A percentile compares a stretch with the other conserved stretches of the same genome.
Evolutionary conservation across 2,113 vertebrate genomes (phyloP).

Genomic region (Etia nguti): DNA sequence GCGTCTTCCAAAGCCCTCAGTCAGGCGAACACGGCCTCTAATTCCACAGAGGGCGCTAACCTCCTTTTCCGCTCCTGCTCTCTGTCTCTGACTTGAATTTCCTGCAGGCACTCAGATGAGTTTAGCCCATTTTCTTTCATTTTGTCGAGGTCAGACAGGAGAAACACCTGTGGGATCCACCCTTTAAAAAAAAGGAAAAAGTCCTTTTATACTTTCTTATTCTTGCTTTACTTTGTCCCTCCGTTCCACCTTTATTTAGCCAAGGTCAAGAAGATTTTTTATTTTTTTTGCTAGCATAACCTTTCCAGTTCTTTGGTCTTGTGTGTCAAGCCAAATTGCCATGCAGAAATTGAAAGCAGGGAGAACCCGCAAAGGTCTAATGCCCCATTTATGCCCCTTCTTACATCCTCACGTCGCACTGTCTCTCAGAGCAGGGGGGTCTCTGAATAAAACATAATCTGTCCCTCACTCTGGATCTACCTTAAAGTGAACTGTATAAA

Average conservation of each 20-base stretch:
- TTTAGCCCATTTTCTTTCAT: conserved; percentile 51
- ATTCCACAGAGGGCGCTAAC: conserved; percentile 23
- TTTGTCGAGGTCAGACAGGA: conserved; percentile 37
- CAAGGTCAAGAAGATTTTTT: conserved; percentile 27
- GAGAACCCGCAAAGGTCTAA: not conserved
- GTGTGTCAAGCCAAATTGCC: not conserved
- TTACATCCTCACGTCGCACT: not conserved
- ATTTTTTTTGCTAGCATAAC: not conserved
- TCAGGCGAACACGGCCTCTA: not conserved
- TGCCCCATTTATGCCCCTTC: conserved; percentile 17
- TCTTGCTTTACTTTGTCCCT: conserved; percentile 6
- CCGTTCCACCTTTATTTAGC: not conserved
- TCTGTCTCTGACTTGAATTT: conserved; percentile 21
- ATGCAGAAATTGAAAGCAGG: not conserved
- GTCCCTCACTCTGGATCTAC: conserved; percentile 16
- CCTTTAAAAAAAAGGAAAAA: not conserved
- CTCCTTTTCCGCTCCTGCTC: conserved; percentile 10
- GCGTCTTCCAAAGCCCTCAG: not conserved
- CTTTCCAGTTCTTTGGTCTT: not conserved
- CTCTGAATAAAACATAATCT: conserved; percentile 57
- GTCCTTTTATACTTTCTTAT: not conserved
- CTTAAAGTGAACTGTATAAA: conserved; percentile 26
- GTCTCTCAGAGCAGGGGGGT: conserved; percentile 13
- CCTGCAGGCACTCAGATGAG: conserved; percentile 3
- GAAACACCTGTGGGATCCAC: conserved; percentile 42